These are phyloP conservation scores for Alloplasta piceator DNA, from an alignment of 2,888 invertebrate species.

Conservation along the genomic window DNA sequence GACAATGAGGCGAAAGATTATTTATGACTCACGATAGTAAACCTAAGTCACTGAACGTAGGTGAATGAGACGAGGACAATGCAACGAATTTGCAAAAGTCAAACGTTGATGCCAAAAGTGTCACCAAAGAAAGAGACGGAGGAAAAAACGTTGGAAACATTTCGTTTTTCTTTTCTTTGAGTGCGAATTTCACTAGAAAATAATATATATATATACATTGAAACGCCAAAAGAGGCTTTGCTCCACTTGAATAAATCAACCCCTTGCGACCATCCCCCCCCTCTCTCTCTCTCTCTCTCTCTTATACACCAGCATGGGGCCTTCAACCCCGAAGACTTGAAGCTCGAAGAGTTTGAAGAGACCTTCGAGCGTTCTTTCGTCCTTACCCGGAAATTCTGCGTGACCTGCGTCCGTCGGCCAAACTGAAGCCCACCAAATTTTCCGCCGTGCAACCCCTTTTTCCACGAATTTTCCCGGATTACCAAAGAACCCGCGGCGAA, in stretches of 20 bases:
- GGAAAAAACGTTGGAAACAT: conserved; percentile 27
- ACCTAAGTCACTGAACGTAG: conserved; percentile 1
- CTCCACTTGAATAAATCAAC: conserved; percentile 78
- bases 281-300: conserved; percentile 33
- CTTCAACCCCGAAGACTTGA: neutral
- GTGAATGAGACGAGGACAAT: conserved; percentile 37
- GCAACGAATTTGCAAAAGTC: conserved; percentile 42
- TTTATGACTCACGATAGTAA: conserved; percentile 52
- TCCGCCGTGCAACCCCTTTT: conserved; percentile 66
- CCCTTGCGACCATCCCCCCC: conserved; percentile 41
- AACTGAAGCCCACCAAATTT: conserved; percentile 4
- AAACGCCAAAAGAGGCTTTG: conserved; percentile 63
- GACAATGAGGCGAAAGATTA: conserved; percentile 36
- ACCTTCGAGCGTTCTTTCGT: conserved; percentile 21
- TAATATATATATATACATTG: conserved; percentile 65
- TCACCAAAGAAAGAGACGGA: conserved; percentile 24
- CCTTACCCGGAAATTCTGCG: conserved; percentile 47
- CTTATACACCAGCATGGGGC: conserved; percentile 11
- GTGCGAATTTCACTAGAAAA: conserved; percentile 40
- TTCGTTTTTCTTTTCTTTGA: conserved; percentile 24
- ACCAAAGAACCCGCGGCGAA: conserved; percentile 1
- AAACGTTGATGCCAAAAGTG: conserved; percentile 28
- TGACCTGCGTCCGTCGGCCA: conserved; percentile 30
- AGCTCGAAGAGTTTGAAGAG: conserved; percentile 51
- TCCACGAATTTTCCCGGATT: conserved; percentile 61